Evolutionary conservation across 2,888 invertebrate genomes (phyloP).

Genomic region (Salticus scenicus): DNA sequence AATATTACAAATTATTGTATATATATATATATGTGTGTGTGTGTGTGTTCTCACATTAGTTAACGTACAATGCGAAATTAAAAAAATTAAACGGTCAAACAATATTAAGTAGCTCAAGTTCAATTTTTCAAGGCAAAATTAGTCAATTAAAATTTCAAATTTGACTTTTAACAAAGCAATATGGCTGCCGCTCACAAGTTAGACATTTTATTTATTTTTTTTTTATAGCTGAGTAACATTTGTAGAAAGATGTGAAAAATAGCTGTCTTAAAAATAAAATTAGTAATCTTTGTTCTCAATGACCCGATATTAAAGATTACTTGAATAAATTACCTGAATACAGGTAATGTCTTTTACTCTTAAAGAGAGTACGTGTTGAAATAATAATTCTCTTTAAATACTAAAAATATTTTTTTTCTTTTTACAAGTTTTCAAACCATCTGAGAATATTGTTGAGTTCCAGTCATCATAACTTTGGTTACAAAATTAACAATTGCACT

Average conservation of each 20-base stretch:
- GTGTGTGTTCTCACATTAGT: background rate
- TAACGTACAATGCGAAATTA: background rate
- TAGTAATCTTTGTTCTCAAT: conserved; percentile 34
- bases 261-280: conserved; percentile 55
- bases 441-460: conserved; percentile 43
- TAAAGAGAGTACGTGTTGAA: too few relatives aligned
- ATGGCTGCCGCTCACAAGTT: background rate
- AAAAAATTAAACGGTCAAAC: background rate
- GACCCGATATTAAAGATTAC: conserved; percentile 16
- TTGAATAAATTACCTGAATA: conserved; percentile 48
- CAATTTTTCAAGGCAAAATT: background rate
- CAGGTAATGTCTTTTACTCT: background rate
- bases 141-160: background rate
- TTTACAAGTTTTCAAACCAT: conserved; percentile 66
- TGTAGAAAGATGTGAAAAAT: conserved; percentile 40
- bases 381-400: background rate
- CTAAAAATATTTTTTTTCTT: background rate
- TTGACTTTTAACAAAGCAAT: background rate
- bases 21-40: too few relatives aligned
- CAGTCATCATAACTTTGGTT: conserved; percentile 83
- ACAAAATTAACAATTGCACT: conserved; percentile 81
- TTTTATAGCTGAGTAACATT: background rate
- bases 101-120: background rate
- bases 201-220: background rate
- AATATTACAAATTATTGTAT: conserved; percentile 6